Base-by-base conservation (phyloP, 2,113 vertebrate species). In the Monopterus albus region DNA sequence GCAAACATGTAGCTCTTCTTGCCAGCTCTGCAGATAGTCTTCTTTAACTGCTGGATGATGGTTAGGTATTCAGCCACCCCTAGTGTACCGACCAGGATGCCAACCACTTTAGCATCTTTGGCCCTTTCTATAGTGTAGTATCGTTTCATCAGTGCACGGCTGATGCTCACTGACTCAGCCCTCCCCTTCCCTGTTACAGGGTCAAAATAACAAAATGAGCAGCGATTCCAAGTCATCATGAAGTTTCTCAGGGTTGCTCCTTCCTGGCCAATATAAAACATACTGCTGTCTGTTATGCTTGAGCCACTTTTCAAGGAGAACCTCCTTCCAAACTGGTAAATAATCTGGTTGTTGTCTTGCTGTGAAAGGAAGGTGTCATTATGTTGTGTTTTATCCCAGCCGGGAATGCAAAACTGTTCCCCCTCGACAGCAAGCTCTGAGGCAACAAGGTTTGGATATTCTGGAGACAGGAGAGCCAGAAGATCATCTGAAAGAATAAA, bases 1-100 rank as follows among this genome's bases (percentile, higher is more conserved):
- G 96, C 95, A 64, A 99, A 94, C 0, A 94, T 93, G 49, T 99
- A 98, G 91, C 95, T 96, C 78, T 95, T 96, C 86, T 99, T 99
- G 26, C 96, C 96, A 0, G 96, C 96, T 14, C 79, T 86, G 57
- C 4, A 63, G 62, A 97, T 89, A 5, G 93, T 85, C 35, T 91
- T 88, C 51, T 93, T 94, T 39, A 99, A 86, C 88, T 96, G 96
- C 72, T 95, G 91, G 79, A 99, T 93, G 40, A 96, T 89, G 0
- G 76, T 63, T 18, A 93, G 91, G 77, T 97, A 97, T 60, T 92
- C 94, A 0, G 87, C 92, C 47, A 99, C 95, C 0, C 96, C 96
- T 0, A 98, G 82, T 0, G 98, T 98, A 53, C 96, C 98, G 0
- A 94, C 96, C 80, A 99, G 82, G 85, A 99, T 95, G 36, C 97